These are phyloP conservation scores for Euura lappo DNA, from an alignment of 1,140 invertebrate genomes.

Conservation along the genomic window DNA sequence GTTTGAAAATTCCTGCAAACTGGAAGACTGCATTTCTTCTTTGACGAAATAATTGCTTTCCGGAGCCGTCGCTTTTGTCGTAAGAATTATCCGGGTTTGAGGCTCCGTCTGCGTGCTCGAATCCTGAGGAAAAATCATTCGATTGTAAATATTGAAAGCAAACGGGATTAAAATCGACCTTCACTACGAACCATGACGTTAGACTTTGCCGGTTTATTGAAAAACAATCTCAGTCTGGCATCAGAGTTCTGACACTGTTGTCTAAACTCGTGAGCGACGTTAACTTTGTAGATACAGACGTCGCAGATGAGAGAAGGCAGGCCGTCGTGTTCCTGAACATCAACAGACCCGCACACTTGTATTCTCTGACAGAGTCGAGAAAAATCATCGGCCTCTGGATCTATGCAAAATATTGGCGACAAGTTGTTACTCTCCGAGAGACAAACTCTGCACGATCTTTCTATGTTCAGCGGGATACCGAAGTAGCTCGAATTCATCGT, in stretches of 20 bases:
- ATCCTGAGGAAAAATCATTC: slow-evolving; percentile 37
- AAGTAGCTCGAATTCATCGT: slow-evolving; percentile 48
- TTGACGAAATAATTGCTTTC: slow-evolving; percentile 50
- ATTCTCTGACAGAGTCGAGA: slow-evolving; percentile 49
- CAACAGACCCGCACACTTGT: slow-evolving; percentile 51
- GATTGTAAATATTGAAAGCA: slow-evolving; percentile 9
- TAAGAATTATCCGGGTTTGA: slow-evolving; percentile 37
- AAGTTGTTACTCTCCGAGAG: slow-evolving; percentile 50
- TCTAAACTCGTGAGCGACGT: slow-evolving; percentile 54
- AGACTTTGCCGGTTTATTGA: slow-evolving; percentile 49
- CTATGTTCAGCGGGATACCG: slow-evolving; percentile 46
- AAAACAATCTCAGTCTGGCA: slow-evolving; percentile 47
- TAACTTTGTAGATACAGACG: slow-evolving; percentile 53
- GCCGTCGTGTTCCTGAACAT: slow-evolving; percentile 55
- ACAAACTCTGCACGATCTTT: slow-evolving; percentile 54
- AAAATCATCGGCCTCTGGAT: slow-evolving; percentile 39
- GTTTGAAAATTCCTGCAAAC: slow-evolving; percentile 30
- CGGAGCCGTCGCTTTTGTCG: slow-evolving; percentile 34
- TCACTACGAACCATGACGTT: slow-evolving; percentile 40
- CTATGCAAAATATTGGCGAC: slow-evolving; percentile 47
- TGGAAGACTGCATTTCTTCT: slow-evolving; percentile 38
- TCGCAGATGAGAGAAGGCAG: slow-evolving; percentile 55
- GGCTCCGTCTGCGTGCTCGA: slow-evolving; percentile 53
- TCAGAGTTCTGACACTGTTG: slow-evolving; percentile 56
- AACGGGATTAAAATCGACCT: slow-evolving; percentile 7